Evolutionary conservation across 2,797 vertebrate genomes (phyloP).

Genomic region (Lycodopsis pacificus): DNA sequence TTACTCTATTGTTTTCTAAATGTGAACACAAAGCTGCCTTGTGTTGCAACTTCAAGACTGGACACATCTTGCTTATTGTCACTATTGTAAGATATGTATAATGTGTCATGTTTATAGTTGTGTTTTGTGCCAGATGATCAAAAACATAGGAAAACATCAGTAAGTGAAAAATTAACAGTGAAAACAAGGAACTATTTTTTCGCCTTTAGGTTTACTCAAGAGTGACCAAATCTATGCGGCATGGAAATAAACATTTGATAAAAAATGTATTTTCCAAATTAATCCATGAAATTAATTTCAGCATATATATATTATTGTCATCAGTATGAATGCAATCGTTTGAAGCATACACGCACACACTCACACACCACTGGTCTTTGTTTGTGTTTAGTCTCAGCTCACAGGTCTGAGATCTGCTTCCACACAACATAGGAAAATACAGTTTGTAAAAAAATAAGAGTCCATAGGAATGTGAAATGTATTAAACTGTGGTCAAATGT

Average conservation of each 20-base stretch:
- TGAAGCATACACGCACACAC: neutral
- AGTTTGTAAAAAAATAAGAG: constrained; percentile 30
- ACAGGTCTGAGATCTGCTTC: constrained; percentile 2
- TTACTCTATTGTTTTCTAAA: neutral
- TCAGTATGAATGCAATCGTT: neutral
- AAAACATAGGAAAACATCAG: neutral
- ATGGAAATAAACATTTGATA: neutral
- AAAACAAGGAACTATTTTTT: neutral
- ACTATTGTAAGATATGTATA: neutral
- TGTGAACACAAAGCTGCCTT: neutral
- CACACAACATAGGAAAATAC: constrained; percentile 14
- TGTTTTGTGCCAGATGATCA: neutral
- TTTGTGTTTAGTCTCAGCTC: neutral
- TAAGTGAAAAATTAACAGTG: neutral
- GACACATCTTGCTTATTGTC: neutral
- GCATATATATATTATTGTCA: neutral
- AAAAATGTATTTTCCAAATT: neutral
- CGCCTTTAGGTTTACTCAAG: neutral
- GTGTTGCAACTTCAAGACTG: neutral
- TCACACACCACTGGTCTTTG: neutral
- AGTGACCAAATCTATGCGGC: neutral
- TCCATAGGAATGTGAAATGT: constrained; percentile 1
- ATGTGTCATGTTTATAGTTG: neutral
- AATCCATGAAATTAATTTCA: neutral
- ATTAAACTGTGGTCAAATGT: neutral